Conservation (phyloP, 2,113 vertebrate genomes). For the Copsychus sechellarum region DNA sequence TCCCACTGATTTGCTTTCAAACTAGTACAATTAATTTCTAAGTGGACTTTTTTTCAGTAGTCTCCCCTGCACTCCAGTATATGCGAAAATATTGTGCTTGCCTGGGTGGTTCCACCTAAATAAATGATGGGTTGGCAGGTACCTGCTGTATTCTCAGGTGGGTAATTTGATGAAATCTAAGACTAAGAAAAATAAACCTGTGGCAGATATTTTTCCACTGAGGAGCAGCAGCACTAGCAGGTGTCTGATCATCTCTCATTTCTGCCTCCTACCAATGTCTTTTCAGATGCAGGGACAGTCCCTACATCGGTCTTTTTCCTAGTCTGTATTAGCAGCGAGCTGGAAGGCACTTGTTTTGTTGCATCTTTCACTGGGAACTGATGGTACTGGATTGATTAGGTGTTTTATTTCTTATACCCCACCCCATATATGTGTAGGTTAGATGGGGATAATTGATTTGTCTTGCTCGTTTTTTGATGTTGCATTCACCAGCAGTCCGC, state of each 20-base stretch:
- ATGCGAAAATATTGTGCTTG: background rate
- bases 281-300: background rate
- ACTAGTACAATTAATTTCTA: background rate
- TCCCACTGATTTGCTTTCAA: background rate
- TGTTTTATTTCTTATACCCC: background rate
- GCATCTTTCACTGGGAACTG: background rate
- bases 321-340: background rate
- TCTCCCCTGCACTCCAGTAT: accelerated
- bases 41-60: background rate
- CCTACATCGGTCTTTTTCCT: background rate
- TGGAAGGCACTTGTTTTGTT: background rate
- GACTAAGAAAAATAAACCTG: background rate
- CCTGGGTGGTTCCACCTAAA: background rate
- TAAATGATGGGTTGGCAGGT: background rate
- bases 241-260: background rate
- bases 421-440: background rate
- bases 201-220: background rate
- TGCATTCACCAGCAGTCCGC: background rate
- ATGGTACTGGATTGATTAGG: background rate
- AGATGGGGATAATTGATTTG: background rate
- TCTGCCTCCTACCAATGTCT: background rate
- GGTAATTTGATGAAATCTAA: background rate
- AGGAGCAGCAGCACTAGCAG: background rate
- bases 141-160: background rate
- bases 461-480: background rate